Conservation (phyloP, 2,113 vertebrate genomes). For the Xyliphius kryptos region DNA sequence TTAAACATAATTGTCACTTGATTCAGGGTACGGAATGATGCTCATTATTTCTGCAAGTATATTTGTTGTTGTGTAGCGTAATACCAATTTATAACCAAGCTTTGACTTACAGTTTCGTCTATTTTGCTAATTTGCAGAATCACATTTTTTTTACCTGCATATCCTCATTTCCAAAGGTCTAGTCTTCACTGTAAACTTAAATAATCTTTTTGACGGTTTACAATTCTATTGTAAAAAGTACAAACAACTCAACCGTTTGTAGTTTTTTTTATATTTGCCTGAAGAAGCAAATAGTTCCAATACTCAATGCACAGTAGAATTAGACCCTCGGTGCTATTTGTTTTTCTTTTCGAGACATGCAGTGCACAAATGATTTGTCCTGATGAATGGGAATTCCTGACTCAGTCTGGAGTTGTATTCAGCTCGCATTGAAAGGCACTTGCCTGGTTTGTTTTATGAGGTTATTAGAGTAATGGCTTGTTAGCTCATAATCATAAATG, state of each 20-base stretch:
- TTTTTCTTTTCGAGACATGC: constrained; percentile 17
- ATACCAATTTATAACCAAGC: constrained; percentile 32
- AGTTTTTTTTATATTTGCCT: not conserved
- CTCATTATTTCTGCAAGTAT: constrained; percentile 38
- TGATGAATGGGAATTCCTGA: constrained; percentile 43
- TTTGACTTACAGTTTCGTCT: constrained; percentile 34
- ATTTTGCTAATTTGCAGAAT: constrained; percentile 25
- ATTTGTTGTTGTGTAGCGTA: constrained; percentile 31
- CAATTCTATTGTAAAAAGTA: not conserved
- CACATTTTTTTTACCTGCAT: not conserved
- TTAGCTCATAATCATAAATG: constrained; percentile 46
- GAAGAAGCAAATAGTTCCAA: not conserved
- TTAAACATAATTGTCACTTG: constrained; percentile 29
- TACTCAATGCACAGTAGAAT: not conserved
- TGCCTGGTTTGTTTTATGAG: constrained; percentile 43
- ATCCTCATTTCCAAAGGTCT: not conserved
- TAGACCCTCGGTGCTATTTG: constrained; percentile 3
- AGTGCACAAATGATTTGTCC: constrained; percentile 50
- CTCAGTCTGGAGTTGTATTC: constrained; percentile 41
- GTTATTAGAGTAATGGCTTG: constrained; percentile 36
- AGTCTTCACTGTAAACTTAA: not conserved
- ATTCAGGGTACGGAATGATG: constrained; percentile 45
- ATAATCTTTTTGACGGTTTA: not conserved
- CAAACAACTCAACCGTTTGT: not conserved
- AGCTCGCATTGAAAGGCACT: constrained; percentile 51